Conservation (phyloP, 2,113 vertebrate species). For the Suncus etruscus region DNA sequence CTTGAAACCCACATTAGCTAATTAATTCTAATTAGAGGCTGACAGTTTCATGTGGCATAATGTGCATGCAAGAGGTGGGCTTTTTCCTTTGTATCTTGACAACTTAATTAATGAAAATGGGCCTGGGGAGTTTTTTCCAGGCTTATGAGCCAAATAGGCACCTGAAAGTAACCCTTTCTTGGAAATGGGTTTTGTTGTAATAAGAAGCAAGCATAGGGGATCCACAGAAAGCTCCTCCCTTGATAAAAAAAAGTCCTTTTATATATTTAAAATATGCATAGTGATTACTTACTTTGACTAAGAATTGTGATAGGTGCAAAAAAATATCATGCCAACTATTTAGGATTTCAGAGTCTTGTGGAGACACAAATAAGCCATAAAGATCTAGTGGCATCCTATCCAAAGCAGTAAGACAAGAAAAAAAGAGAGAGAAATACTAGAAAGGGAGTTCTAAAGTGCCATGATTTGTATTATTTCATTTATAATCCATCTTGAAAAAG, state of each 20-base stretch:
- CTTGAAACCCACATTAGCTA: constrained; percentile 73
- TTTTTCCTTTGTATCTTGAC: constrained; percentile 64
- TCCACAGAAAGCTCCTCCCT: not conserved
- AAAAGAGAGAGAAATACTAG: not conserved
- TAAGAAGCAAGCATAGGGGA: not conserved
- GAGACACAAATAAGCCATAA: not conserved
- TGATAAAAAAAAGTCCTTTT: not conserved
- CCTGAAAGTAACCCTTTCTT: not conserved
- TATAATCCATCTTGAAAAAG: constrained; percentile 22
- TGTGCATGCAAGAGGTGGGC: constrained; percentile 53
- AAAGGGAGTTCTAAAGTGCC: constrained; percentile 22
- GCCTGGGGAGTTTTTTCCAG: constrained; percentile 45
- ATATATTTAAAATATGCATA: not conserved
- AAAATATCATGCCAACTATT: not conserved
- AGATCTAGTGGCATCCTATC: constrained; percentile 35
- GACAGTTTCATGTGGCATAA: constrained; percentile 66
- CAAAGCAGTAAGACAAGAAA: constrained; percentile 74
- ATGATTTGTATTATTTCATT: constrained; percentile 10
- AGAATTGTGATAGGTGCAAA: not conserved
- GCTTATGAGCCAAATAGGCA: not conserved
- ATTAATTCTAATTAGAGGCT: constrained; percentile 79
- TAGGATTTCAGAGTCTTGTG: constrained; percentile 31
- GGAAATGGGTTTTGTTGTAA: not conserved
- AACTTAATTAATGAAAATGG: constrained; percentile 71
- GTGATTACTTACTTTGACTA: not conserved